These are phyloP conservation scores for Ibidorhyncha struthersii DNA, from an alignment of 2,113 vertebrate genomes.

Conservation along the genomic window DNA sequence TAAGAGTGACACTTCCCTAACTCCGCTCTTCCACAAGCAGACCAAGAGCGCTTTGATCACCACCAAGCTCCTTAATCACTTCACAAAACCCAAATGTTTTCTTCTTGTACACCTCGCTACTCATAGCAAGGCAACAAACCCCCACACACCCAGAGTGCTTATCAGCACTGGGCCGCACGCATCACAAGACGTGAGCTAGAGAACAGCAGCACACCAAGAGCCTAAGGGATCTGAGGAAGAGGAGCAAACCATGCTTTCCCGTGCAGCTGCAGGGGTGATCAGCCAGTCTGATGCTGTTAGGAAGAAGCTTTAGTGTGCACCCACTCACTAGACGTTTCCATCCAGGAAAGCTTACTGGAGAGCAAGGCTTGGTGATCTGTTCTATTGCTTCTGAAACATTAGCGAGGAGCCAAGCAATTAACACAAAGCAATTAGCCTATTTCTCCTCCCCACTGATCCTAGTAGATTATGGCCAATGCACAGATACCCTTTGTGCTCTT, in stretches of 20 bases:
- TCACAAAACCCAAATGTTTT: not conserved
- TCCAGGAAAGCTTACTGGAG: not conserved
- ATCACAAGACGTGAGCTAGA: not conserved
- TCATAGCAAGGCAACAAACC: not conserved
- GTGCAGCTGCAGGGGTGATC: not conserved
- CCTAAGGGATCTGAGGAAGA: rapidly evolving
- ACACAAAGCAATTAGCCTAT: not conserved
- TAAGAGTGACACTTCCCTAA: not conserved
- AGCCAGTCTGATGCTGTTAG: not conserved
- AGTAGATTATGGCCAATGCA: not conserved
- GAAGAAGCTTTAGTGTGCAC: not conserved
- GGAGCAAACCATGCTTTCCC: not conserved
- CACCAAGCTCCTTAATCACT: not conserved
- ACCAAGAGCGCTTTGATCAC: not conserved
- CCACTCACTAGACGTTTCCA: not conserved
- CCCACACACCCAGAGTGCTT: not conserved
- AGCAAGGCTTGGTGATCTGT: not conserved
- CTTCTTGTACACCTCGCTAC: not conserved
- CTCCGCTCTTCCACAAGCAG: not conserved
- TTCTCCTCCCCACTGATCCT: not conserved
- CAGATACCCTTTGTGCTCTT: not conserved
- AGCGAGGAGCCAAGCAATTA: not conserved
- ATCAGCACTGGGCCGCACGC: not conserved
- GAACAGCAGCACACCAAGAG: not conserved
- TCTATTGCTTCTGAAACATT: not conserved